phyloP scores from a whole-genome alignment of 2,797 vertebrate species.

The Siniperca scherzeri region DNA sequence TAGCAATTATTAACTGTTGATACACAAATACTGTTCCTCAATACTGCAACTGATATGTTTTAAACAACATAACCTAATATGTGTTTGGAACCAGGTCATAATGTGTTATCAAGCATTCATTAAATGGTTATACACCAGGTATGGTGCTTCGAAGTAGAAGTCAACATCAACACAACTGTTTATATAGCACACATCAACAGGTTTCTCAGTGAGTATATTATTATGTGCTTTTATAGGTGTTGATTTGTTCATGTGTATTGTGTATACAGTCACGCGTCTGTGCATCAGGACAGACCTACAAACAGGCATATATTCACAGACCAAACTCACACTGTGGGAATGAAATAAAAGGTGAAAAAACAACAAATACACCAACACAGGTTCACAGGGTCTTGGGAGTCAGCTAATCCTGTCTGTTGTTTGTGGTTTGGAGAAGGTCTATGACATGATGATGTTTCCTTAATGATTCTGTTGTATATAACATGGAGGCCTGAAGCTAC shows the following conservation, averaged over 20 bases:
- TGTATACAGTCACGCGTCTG: not conserved
- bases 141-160: not conserved
- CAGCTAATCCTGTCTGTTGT: not conserved
- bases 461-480: not conserved
- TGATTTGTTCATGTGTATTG: slow-evolving; percentile 1
- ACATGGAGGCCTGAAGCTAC: not conserved
- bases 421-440: not conserved
- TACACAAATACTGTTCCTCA: not conserved
- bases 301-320: not conserved
- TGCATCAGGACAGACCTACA: not conserved
- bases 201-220: not conserved
- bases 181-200: not conserved
- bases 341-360: not conserved
- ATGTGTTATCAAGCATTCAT: not conserved
- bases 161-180: too few species aligned
- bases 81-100: not conserved
- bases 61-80: not conserved
- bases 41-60: not conserved
- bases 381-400: not conserved
- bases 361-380: not conserved
- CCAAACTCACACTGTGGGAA: not conserved
- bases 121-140: not conserved
- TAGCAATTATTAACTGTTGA: slow-evolving; percentile 1
- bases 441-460: not conserved
- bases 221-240: not conserved